phyloP scores from a whole-genome alignment of 35 echinoderm and acorn worm genomes.

The Patiria miniata region DNA sequence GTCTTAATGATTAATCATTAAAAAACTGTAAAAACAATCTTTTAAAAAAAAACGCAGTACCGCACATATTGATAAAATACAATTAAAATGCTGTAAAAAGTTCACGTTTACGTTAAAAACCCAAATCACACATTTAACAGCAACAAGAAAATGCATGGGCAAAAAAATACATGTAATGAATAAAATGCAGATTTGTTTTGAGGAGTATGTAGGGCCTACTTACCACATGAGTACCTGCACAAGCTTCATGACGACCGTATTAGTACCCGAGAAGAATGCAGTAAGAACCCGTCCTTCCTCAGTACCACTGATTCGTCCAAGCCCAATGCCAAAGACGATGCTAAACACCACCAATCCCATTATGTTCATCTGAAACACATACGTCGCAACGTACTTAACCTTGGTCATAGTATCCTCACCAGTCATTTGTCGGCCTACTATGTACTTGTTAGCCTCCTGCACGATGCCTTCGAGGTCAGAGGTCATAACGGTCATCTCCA shows the following conservation, averaged over 20 bases:
- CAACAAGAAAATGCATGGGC: too few species aligned
- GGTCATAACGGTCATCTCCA: constrained; percentile 53
- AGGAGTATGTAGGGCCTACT: too few species aligned
- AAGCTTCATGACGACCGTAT: constrained; percentile 88
- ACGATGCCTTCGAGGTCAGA: constrained; percentile 54
- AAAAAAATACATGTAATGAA: too few species aligned
- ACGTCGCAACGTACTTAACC: constrained; percentile 46
- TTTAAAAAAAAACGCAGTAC: too few species aligned
- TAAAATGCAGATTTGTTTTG: too few species aligned
- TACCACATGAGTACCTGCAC: constrained; percentile 97
- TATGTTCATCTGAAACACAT: constrained; percentile 94
- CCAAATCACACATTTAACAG: too few species aligned
- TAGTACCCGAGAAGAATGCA: constrained; percentile 72
- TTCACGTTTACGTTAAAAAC: too few species aligned
- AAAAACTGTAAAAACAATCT: too few species aligned
- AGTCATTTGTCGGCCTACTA: constrained; percentile 28
- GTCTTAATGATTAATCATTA: too few species aligned
- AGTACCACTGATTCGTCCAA: constrained; percentile 56
- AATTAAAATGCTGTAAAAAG: too few species aligned
- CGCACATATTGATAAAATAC: too few species aligned
- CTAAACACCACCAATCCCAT: constrained; percentile 96
- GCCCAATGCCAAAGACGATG: constrained; percentile 83
- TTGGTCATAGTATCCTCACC: constrained; percentile 2
- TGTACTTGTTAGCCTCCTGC: constrained; percentile 50
- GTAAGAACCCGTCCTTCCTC: constrained; percentile 71